A percentile compares a stretch with the other conserved stretches of the same genome.
phyloP scores from a whole-genome alignment of 2,797 vertebrate genomes.

The Brachyalestes nurse region DNA sequence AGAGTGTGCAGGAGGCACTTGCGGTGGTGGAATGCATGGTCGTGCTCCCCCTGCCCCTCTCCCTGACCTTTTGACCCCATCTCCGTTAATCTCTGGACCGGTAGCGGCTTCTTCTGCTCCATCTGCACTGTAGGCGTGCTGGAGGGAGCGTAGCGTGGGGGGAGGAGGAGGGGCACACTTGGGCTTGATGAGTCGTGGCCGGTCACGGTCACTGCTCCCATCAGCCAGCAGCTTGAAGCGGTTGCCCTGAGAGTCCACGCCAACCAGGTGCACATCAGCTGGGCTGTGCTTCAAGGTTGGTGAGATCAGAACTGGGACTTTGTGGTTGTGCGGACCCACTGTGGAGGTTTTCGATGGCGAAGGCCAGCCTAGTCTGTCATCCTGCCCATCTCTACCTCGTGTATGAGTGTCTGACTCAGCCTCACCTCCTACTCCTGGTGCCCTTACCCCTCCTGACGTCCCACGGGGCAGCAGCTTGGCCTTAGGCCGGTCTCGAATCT shows the following conservation, averaged over 20 bases:
- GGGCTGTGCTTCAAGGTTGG: slow-evolving; percentile 93
- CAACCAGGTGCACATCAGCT: slow-evolving; percentile 93
- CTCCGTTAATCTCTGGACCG: slow-evolving; percentile 79
- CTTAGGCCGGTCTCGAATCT: slow-evolving; percentile 93
- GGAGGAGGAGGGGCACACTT: slow-evolving; percentile 97
- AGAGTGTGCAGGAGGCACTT: slow-evolving; percentile 80
- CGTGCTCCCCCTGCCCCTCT: slow-evolving; percentile 85
- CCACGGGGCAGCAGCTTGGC: slow-evolving; percentile 91
- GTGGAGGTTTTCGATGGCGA: slow-evolving; percentile 85
- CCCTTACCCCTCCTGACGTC: slow-evolving; percentile 69
- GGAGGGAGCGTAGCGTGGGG: slow-evolving; percentile 87
- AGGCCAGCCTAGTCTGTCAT: slow-evolving; percentile 83
- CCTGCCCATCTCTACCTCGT: slow-evolving; percentile 83
- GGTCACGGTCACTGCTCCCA: slow-evolving; percentile 91
- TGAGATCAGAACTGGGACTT: slow-evolving; percentile 98
- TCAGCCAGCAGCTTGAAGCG: slow-evolving; percentile 97
- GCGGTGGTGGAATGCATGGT: slow-evolving; percentile 84
- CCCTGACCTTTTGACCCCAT: slow-evolving; percentile 82
- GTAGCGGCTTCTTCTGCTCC: slow-evolving; percentile 78
- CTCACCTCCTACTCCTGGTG: slow-evolving; percentile 78
- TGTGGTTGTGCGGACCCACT: slow-evolving; percentile 89
- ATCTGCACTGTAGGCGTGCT: slow-evolving; percentile 79
- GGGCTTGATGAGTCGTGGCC: slow-evolving; percentile 93
- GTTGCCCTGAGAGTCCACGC: slow-evolving; percentile 98
- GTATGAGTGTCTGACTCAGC: slow-evolving; percentile 71